Evolutionary conservation across 2,888 invertebrate species (phyloP), one percentile per base, ranked within the genome.

Genomic region (Sarcophaga variegata): DNA sequence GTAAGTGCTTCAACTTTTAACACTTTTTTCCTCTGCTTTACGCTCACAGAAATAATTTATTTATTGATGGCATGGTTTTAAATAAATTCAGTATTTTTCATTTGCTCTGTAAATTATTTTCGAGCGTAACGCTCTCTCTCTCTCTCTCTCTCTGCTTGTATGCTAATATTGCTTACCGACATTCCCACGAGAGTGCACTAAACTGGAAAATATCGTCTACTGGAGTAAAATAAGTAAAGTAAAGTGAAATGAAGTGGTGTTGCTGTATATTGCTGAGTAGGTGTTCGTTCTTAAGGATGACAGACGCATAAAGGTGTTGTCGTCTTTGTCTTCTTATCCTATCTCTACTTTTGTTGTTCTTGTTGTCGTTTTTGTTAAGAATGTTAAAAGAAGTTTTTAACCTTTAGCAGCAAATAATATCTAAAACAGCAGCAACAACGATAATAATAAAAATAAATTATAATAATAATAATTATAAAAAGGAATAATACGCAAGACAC

Each of bases 191-290:
- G 70, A 80, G 76, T 80, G 82, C 66, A 63, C 54, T 77, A 84
- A 84, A 79, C 69, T 75, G 64, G 63, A 83, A 86, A 72, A 83
- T 77, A 63, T 83, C 86, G 83, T 83, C 81, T 75, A 81, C 70
- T 69, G 62, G 74, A 63, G 69, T 37, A 37, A 37, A 37, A 37
- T 54, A 54, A 54, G 54, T 10, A 10, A 27, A 66, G 69, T 54
- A 59, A 20, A 75, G 17, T 54, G 74, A n/a, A 74, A 10, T 37
- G 37, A n/a, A 74, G 37, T 37, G 37, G 8, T 37, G 37, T 37
- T 37, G 54, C 5, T 54, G 54, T 17, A 54, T 17, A 54, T 5
- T 17, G 54, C 17, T 54, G 54, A 81, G 86, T 77, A 81, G 86
- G 86, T 81, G 86, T 81, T 54, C 17, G 66, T 62, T 74, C 22